Evolutionary conservation across 1,140 invertebrate genomes (phyloP).

Genomic region (Drosophila melanica): DNA sequence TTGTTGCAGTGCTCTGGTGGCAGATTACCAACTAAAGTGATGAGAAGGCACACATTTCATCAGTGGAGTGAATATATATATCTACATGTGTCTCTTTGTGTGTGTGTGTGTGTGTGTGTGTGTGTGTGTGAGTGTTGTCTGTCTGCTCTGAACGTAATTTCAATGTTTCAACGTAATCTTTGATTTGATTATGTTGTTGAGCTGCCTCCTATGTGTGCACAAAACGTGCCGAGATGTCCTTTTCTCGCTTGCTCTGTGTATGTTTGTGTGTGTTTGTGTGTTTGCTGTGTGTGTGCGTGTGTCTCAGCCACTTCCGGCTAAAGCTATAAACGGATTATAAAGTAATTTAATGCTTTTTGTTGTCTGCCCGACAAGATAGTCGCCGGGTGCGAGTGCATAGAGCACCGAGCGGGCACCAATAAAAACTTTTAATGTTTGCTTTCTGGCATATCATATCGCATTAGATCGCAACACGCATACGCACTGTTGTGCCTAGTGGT

Average conservation of each 20-base stretch:
- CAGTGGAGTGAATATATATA: slow-evolving; percentile 5
- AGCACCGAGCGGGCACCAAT: slow-evolving; percentile 35
- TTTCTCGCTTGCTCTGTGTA: not conserved
- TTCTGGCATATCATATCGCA: slow-evolving; percentile 31
- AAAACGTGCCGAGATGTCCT: slow-evolving; percentile 43
- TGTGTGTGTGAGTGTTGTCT: slow-evolving; percentile 52
- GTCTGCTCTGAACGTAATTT: slow-evolving; percentile 69
- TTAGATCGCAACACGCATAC: slow-evolving; percentile 67
- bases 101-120: slow-evolving; percentile 38
- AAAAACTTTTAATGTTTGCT: slow-evolving; percentile 77
- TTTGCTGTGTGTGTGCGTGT: slow-evolving; percentile 35
- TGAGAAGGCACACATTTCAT: slow-evolving; percentile 48
- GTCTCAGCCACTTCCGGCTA: slow-evolving; percentile 72
- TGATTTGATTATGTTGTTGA: slow-evolving; percentile 82
- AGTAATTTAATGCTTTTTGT: slow-evolving; percentile 83
- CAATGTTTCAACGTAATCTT: slow-evolving; percentile 83
- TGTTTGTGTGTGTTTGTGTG: slow-evolving; percentile 8
- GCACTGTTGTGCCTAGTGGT: slow-evolving; percentile 43
- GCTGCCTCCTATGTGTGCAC: slow-evolving; percentile 51
- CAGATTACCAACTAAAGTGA: slow-evolving; percentile 53
- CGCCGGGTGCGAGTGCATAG: not conserved
- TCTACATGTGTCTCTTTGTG: slow-evolving; percentile 14
- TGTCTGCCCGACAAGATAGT: slow-evolving; percentile 51
- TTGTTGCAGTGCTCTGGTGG: slow-evolving; percentile 17
- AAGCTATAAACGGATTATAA: slow-evolving; percentile 82